These are phyloP conservation scores for Dendrolimus pini DNA, from an alignment of 2,888 invertebrate genomes.

Conservation along the genomic window DNA sequence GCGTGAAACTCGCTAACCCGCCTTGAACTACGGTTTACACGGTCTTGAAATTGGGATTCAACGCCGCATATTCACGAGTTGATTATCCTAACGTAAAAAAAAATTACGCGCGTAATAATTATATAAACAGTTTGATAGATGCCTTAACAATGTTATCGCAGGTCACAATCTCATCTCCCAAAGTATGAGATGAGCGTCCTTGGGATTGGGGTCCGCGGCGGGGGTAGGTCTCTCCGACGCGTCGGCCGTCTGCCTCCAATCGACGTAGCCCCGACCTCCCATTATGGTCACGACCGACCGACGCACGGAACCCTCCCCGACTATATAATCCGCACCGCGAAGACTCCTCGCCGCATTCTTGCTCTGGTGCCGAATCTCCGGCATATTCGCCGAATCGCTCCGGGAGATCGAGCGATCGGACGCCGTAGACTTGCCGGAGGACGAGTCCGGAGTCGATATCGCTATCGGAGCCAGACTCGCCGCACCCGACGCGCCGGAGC, in stretches of 20 bases:
- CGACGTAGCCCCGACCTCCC: conserved; percentile 92
- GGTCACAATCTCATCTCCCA: conserved; percentile 83
- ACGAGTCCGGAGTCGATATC: conserved; percentile 60
- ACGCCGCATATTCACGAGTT: too few species aligned
- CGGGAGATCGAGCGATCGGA: conserved; percentile 57
- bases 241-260: conserved; percentile 87
- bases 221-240: conserved; percentile 72
- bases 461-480: conserved; percentile 74
- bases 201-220: conserved; percentile 83
- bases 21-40: too few species aligned
- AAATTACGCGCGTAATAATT: not conserved
- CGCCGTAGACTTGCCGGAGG: conserved; percentile 54
- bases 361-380: conserved; percentile 27
- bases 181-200: conserved; percentile 91
- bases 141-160: conserved; percentile 1
- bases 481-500: conserved; percentile 84
- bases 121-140: not conserved
- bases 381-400: conserved; percentile 40
- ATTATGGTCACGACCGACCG: conserved; percentile 90
- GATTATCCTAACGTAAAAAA: too few species aligned
- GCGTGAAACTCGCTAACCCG: too few species aligned
- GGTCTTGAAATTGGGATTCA: too few species aligned
- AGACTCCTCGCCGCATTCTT: conserved; percentile 56
- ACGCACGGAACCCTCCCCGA: conserved; percentile 69
- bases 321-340: conserved; percentile 57